phyloP scores from a whole-genome alignment of 2,888 invertebrate genomes.

The Euphydryas editha region DNA sequence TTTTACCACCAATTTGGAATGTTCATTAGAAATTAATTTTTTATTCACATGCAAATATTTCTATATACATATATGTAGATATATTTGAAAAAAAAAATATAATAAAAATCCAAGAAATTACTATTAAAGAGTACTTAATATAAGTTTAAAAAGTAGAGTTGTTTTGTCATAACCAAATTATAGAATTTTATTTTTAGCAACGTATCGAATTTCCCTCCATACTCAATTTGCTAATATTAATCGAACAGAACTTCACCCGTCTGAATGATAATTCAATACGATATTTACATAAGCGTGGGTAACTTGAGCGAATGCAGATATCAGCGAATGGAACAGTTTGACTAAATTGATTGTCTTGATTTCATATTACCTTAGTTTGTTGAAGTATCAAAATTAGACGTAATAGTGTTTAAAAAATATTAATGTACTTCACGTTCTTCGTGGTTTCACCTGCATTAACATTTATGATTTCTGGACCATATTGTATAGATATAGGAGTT shows the following conservation, averaged over 20 bases:
- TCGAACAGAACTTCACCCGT: constrained; percentile 32
- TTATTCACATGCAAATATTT: no score
- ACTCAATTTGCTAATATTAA: constrained; percentile 33
- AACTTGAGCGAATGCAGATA: constrained; percentile 21
- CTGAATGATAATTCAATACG: constrained; percentile 34
- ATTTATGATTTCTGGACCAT: no score
- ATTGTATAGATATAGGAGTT: no score
- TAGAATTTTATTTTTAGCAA: constrained; percentile 24
- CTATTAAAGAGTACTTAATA: no score
- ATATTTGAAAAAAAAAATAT: no score
- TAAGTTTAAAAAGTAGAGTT: no score
- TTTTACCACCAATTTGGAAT: no score
- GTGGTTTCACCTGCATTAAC: not conserved
- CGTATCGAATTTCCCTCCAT: constrained; percentile 22
- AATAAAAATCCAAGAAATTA: no score
- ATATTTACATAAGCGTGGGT: constrained; percentile 38
- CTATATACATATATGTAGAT: no score
- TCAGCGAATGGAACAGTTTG: constrained; percentile 11
- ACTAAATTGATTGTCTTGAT: constrained; percentile 12
- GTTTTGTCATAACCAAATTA: no score
- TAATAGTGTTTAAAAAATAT: not conserved
- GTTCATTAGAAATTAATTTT: no score
- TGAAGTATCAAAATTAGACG: not conserved
- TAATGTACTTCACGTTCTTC: not conserved
- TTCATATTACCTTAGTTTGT: not conserved